Evolutionary conservation across 1,140 invertebrate genomes (phyloP), one percentile per base, ranked within the genome.

Genomic region (Ridgeia piscesae): DNA sequence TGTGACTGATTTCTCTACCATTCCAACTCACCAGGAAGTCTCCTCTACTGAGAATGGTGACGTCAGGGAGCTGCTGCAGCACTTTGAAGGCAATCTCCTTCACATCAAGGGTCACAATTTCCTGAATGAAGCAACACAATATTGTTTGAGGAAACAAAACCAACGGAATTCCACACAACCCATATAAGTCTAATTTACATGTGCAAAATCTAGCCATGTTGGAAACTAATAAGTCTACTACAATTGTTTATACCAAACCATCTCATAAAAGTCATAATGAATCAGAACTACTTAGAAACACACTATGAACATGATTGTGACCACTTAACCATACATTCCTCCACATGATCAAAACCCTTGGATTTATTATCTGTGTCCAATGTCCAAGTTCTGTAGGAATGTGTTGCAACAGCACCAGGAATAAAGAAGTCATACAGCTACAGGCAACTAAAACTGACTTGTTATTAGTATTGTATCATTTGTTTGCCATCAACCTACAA

Each of bases 21-120:
- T 14, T 21, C 11, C 35, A 42, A 91, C 92, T 93, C 92, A 96
- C 92, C 95, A 94, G 91, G 91, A 96, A 94, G 17, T 92, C 93
- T 6, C 93, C 93, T n/a, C 93, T 88, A 93, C 95, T 94, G 14
- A 96, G 92, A 34, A 93, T 92, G 88, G 93, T 94, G 1, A 96
- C 95, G 93, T 96, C 95, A 77, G 95, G 95, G 50, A 96, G 92
- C 92, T 95, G 94, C 89, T 94, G 93, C 48, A 96, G 92, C 17
- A 96, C 94, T 9, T 93, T 93, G 91, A 92, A 94, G 9, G 95
- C 94, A 17, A 96, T 93, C 31, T 96, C 95, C 91, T 95, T 94
- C 0, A 94, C 94, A 93, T 94, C 95, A 91, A 95, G 93, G 92
- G 94, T 95, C 21, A 92, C 93, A 35, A 96, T 95, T 94, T 95